These are phyloP conservation scores for Philopedon plagiatum DNA, from an alignment of 2,888 invertebrate genomes.

Conservation along the genomic window DNA sequence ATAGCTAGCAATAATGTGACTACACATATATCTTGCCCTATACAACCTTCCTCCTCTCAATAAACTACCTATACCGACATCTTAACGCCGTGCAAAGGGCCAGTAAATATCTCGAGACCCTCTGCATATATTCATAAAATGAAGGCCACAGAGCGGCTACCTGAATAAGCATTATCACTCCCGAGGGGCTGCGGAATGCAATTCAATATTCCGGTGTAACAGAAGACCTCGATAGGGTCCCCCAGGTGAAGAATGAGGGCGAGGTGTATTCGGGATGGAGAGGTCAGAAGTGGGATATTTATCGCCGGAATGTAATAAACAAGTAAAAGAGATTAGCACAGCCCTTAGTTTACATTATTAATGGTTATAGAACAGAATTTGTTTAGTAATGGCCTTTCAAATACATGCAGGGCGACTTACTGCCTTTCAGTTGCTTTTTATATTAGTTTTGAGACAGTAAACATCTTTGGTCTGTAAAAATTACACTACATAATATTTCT, in stretches of 20 bases:
- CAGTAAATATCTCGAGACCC: conserved; percentile 8
- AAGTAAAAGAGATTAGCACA: not conserved
- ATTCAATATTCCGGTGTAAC: conserved; percentile 14
- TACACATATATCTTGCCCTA: not conserved
- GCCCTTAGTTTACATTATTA: not conserved
- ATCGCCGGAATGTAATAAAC: not conserved
- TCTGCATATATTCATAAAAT: conserved; percentile 9
- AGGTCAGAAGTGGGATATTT: conserved; percentile 2
- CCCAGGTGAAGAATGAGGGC: conserved; percentile 1
- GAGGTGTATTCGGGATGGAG: not conserved
- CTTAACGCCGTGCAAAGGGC: conserved; percentile 9
- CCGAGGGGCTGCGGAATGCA: not conserved
- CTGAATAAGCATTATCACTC: conserved; percentile 14
- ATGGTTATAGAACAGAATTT: too few relatives aligned
- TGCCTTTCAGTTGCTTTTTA: too few relatives aligned
- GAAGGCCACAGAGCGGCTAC: conserved; percentile 10
- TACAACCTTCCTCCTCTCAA: not conserved
- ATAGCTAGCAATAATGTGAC: not conserved
- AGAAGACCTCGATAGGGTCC: not conserved
- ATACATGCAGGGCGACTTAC: too few relatives aligned
- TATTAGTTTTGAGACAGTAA: too few relatives aligned
- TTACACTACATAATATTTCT: too few relatives aligned
- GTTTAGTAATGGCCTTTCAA: too few relatives aligned
- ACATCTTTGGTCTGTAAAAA: too few relatives aligned
- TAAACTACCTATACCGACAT: conserved; percentile 11